phyloP scores from a whole-genome alignment of 2,888 invertebrate species.

The Adela reaumurella region DNA sequence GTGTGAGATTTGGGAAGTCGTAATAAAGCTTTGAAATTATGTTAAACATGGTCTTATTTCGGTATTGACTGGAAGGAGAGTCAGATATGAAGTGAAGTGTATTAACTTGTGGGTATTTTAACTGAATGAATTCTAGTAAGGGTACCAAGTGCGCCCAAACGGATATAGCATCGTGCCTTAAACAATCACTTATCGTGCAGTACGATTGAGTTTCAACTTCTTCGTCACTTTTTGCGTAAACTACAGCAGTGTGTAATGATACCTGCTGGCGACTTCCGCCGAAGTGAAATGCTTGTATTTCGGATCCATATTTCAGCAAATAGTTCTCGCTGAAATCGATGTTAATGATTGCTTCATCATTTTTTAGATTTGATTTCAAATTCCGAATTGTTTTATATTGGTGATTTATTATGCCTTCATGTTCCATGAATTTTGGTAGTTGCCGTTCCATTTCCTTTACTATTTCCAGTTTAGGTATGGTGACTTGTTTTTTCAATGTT shows the following conservation, averaged over 20 bases:
- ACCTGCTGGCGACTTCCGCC: slow-evolving; percentile 2
- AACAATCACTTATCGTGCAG: slow-evolving; percentile 1
- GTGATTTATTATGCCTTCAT: slow-evolving; percentile 1
- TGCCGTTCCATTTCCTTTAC: slow-evolving; percentile 1
- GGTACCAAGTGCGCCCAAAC: slow-evolving; percentile 1
- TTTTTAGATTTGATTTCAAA: slow-evolving; percentile 1
- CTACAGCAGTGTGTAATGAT: slow-evolving; percentile 1
- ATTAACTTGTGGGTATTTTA: slow-evolving; percentile 1
- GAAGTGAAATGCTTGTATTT: slow-evolving; percentile 1
- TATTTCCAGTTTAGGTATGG: not conserved
- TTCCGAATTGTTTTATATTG: not conserved
- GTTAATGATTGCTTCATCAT: not conserved
- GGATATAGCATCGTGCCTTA: not conserved
- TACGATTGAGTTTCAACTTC: slow-evolving; percentile 1
- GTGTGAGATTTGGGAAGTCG: slow-evolving; percentile 1
- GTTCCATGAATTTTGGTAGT: slow-evolving; percentile 1
- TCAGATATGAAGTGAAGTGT: slow-evolving; percentile 1
- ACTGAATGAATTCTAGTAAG: slow-evolving; percentile 1
- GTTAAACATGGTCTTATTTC: slow-evolving; percentile 1
- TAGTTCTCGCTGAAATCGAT: not conserved
- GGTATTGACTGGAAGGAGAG: slow-evolving; percentile 1
- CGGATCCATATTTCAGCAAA: slow-evolving; percentile 1
- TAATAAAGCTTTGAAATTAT: slow-evolving; percentile 1
- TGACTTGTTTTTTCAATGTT: slow-evolving; percentile 1
- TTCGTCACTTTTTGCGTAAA: slow-evolving; percentile 1